Percentiles rank a stretch among this genome's conserved stretches.
Evolutionary conservation across 2,797 vertebrate species (phyloP).

Genomic region (Mus caroli): DNA sequence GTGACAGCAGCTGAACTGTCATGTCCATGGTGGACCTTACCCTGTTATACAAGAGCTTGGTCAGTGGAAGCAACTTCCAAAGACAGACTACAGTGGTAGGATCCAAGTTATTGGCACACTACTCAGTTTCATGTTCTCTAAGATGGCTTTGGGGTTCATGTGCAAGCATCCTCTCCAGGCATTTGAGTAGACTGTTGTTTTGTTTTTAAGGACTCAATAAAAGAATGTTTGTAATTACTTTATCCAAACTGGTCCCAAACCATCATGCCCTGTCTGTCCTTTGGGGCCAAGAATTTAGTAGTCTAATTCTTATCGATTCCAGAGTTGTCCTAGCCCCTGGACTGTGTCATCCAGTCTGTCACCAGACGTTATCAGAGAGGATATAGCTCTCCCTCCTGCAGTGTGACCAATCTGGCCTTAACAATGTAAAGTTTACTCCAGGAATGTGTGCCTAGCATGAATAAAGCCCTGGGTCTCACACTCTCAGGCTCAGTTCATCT

Average conservation of each 20-base stretch:
- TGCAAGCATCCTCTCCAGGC: neutral
- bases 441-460: neutral
- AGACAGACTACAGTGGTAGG: neutral
- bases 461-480: neutral
- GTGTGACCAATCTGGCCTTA: neutral
- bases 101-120: neutral
- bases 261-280: neutral
- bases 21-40: neutral
- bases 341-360: neutral
- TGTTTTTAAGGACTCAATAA: slow-evolving; percentile 78
- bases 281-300: neutral
- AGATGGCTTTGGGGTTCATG: slow-evolving; percentile 41
- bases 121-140: neutral
- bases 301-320: neutral
- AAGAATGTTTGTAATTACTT: slow-evolving; percentile 73
- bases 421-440: neutral
- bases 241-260: neutral
- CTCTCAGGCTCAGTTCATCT: neutral
- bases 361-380: neutral
- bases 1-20: slow-evolving; percentile 89
- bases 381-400: neutral
- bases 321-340: neutral
- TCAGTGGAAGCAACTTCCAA: neutral
- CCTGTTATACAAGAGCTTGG: slow-evolving; percentile 13
- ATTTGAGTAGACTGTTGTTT: neutral